A percentile compares a stretch with the other conserved stretches of the same genome.
phyloP scores from a whole-genome alignment of 2,113 vertebrate genomes.

The Pangasianodon hypophthalmus region DNA sequence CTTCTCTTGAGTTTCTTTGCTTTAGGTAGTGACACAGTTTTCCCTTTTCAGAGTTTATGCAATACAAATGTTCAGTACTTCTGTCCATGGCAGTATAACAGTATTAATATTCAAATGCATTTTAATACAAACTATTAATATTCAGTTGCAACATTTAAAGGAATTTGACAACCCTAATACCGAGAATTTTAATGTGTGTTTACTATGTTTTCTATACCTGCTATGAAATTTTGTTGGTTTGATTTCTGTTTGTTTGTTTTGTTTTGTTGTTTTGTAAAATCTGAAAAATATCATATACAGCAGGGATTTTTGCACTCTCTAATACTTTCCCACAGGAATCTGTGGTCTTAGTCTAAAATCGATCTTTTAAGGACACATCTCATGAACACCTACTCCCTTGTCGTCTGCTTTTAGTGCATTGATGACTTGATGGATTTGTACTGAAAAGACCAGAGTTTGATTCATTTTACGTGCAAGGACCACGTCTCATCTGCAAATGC shows the following conservation, averaged over 20 bases:
- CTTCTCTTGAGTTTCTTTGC: neutral
- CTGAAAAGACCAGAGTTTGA: neutral
- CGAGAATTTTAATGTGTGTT: neutral
- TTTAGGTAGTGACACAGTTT: neutral
- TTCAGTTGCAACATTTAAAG: neutral
- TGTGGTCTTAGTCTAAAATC: neutral
- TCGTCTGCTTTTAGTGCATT: constrained; percentile 23
- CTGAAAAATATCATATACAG: neutral
- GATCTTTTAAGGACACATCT: neutral
- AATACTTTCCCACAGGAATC: neutral
- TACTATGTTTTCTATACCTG: neutral
- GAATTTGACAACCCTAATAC: neutral
- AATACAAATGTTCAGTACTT: neutral
- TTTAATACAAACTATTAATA: neutral
- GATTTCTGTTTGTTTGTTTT: neutral
- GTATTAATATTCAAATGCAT: neutral
- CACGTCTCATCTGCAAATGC: constrained; percentile 22
- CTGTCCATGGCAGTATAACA: neutral
- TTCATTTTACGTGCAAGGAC: constrained; percentile 12
- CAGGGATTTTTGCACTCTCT: neutral
- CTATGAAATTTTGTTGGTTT: neutral
- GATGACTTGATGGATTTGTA: constrained; percentile 25
- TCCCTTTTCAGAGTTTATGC: too few species aligned
- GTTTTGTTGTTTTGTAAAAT: neutral
- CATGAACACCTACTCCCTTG: neutral